A percentile compares a stretch with the other conserved stretches of the same genome.
Conservation (phyloP, 35 echinoderm and acorn worm genomes). For the Ophioderma brevispina region DNA sequence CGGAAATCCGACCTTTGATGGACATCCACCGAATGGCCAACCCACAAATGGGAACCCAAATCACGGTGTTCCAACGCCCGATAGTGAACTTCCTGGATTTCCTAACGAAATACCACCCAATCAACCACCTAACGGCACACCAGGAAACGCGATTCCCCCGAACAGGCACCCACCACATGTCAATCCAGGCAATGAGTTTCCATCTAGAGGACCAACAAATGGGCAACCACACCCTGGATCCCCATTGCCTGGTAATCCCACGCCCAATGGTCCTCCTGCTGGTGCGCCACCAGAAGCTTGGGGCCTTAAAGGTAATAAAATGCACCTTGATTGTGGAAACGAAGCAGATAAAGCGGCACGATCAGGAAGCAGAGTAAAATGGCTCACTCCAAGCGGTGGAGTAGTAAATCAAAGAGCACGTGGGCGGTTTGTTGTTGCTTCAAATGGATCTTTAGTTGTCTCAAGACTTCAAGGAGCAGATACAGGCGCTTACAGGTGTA, state of each 20-base stretch:
- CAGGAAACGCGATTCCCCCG: not conserved
- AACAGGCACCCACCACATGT: not conserved
- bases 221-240: not conserved
- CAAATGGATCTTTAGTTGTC: conserved; percentile 14
- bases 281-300: not conserved
- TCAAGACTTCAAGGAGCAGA: not conserved
- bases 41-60: not conserved
- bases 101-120: not conserved
- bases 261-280: not conserved
- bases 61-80: not conserved
- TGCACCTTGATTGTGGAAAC: conserved; percentile 6
- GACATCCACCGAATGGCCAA: not conserved
- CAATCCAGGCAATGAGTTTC: not conserved
- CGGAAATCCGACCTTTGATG: not conserved
- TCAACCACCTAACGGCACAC: not conserved
- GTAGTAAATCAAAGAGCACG: not conserved
- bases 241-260: not conserved
- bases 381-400: conserved; percentile 10
- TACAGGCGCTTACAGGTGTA: conserved; percentile 15
- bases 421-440: not conserved
- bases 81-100: not conserved
- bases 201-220: not conserved
- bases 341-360: not conserved
- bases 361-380: not conserved
- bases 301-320: conserved; percentile 16